Conservation (phyloP, 2,113 vertebrate genomes). For the Pipra filicauda region DNA sequence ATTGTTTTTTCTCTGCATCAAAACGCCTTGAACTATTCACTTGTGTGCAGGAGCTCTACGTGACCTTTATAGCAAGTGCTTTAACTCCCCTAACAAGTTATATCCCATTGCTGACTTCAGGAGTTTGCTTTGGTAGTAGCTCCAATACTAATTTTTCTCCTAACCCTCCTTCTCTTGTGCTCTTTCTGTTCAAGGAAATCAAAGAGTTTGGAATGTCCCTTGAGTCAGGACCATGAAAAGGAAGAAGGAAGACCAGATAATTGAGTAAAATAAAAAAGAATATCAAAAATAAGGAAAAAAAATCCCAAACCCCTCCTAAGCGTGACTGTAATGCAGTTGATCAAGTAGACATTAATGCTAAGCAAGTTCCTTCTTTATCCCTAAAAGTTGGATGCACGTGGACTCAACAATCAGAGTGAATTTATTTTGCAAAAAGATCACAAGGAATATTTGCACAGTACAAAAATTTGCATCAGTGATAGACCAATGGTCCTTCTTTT, state of each 20-base stretch:
- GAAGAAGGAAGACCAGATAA: neutral
- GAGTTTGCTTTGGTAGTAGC: neutral
- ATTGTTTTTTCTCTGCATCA: constrained; percentile 53
- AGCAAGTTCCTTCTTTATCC: neutral
- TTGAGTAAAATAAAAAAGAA: neutral
- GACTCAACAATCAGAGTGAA: neutral
- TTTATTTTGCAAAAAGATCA: neutral
- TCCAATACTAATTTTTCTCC: neutral
- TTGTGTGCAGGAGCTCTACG: neutral
- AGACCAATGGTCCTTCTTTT: neutral
- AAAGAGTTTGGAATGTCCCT: neutral
- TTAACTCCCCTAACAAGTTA: neutral
- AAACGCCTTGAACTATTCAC: constrained; percentile 15
- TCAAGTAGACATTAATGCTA: neutral
- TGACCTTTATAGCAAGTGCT: constrained; percentile 11
- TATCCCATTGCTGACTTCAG: neutral
- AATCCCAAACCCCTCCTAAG: neutral
- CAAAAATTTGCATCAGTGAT: neutral
- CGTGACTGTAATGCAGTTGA: neutral
- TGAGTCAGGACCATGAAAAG: neutral
- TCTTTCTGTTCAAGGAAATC: neutral
- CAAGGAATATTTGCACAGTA: neutral
- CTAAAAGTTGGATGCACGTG: accelerated
- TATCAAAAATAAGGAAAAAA: accelerated
- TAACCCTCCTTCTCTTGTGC: accelerated